phyloP scores from a whole-genome alignment of 2,888 invertebrate genomes.

The Atherix ibis region DNA sequence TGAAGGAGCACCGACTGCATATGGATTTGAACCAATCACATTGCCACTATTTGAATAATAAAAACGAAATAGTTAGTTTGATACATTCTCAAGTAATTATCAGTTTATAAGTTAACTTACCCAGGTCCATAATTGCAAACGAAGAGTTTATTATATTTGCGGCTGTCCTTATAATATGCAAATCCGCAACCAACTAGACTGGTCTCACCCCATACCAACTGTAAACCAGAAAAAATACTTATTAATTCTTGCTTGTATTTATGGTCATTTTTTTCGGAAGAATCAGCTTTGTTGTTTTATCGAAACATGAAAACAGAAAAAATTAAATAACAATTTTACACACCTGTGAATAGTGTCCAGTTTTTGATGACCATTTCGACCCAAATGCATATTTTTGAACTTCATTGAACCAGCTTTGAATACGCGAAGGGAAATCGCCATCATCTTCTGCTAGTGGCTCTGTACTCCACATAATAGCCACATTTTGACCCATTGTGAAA shows the following conservation, averaged over 20 bases:
- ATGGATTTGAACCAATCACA: slow-evolving; percentile 57
- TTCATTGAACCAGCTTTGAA: slow-evolving; percentile 69
- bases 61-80: neutral
- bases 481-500: slow-evolving; percentile 73
- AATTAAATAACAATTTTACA: neutral
- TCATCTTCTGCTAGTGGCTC: slow-evolving; percentile 39
- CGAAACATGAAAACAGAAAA: slow-evolving; percentile 3
- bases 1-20: slow-evolving; percentile 56
- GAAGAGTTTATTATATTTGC: slow-evolving; percentile 67
- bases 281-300: too few species aligned
- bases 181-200: slow-evolving; percentile 76
- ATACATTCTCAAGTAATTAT: too few species aligned
- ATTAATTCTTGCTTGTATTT: too few species aligned
- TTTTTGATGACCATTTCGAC: slow-evolving; percentile 47
- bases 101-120: slow-evolving; percentile 26
- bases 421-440: slow-evolving; percentile 56
- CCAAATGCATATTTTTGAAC: slow-evolving; percentile 49
- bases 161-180: slow-evolving; percentile 61
- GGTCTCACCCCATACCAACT: slow-evolving; percentile 82
- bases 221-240: slow-evolving; percentile 13
- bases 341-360: slow-evolving; percentile 72
- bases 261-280: too few species aligned
- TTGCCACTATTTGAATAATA: slow-evolving; percentile 46
- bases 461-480: slow-evolving; percentile 69
- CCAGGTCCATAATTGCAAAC: slow-evolving; percentile 76